A percentile compares a stretch with the other conserved stretches of the same genome.
These are phyloP conservation scores for Gymnopithys bicolor DNA, from an alignment of 2,797 vertebrate species.

Conservation along the genomic window DNA sequence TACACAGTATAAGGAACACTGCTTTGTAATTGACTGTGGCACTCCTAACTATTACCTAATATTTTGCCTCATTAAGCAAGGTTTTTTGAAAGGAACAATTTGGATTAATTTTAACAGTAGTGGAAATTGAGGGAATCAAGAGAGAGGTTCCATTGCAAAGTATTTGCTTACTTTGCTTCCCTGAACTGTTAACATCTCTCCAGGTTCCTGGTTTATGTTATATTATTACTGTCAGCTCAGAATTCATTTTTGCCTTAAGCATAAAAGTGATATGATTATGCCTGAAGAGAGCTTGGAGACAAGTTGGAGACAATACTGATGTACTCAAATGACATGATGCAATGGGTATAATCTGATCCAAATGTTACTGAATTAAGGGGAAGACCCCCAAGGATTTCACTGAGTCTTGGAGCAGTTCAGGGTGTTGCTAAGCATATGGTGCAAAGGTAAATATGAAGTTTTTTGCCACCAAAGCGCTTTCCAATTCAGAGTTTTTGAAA, in stretches of 20 bases:
- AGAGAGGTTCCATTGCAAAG: neutral
- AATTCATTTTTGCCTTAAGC: constrained; percentile 34
- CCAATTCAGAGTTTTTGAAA: neutral
- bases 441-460: neutral
- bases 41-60: neutral
- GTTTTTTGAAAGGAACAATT: neutral
- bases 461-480: neutral
- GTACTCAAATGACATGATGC: neutral
- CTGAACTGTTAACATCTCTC: neutral
- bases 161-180: neutral
- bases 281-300: constrained; percentile 1
- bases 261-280: constrained; percentile 21
- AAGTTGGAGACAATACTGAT: constrained; percentile 3
- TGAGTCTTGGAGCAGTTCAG: neutral
- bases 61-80: neutral
- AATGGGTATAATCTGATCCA: neutral
- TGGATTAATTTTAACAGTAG: neutral
- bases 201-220: constrained; percentile 29
- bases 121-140: neutral
- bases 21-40: neutral
- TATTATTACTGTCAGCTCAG: neutral
- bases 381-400: neutral
- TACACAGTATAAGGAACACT: neutral
- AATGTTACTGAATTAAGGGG: neutral
- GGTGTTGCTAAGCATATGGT: neutral